Base-by-base conservation (phyloP, 2,888 invertebrate species). In the Isoperla grammatica region DNA sequence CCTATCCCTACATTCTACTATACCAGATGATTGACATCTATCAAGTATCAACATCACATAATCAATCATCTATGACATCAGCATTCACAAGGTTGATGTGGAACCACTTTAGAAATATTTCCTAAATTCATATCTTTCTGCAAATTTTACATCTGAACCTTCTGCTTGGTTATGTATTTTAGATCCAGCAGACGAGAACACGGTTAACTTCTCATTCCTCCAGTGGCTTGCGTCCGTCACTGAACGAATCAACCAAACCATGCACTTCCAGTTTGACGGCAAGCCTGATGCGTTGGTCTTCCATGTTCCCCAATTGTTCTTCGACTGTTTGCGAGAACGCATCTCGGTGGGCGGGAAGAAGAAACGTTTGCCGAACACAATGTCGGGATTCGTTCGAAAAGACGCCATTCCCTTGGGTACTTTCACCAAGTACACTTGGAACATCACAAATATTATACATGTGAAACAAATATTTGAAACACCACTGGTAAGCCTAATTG, bases 161-260 rank as follows among this genome's bases (percentile, higher is more conserved):
- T n/a, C n/a, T n/a, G n/a, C n/a, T n/a, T n/a, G n/a, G n/a, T n/a
- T n/a, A n/a, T n/a, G n/a, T 15, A n/a, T 29, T 49, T 39, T 60
- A 63, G 67, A 66, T 4, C 61, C 61, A 42, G 62, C 73, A 12
- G 73, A 75, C 43, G 75, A 74, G 57, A 61, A 68, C 5, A 71
- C 65, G 35, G 69, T 73, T 1, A 73, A 70, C 50, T 71, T 81
- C 63, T 71, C 73, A 8, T 90, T 88, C 71, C 74, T 81, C 9
- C 79, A 83, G 53, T 90, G 90, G 90, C 74, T 90, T 46, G 82
- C 84, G 1, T 85, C 86, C 68, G 84, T 88, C 12, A 88, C 88
- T 9, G 90, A 90, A 71, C 76, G 84, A 20, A 84, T 90, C 56
- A 90, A 90, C 74, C 83, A 84, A 65, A 81, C 84, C 12, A 83